These are phyloP conservation scores for Melanotaenia duboulayi DNA, from an alignment of 2,113 vertebrate genomes.

Conservation along the genomic window DNA sequence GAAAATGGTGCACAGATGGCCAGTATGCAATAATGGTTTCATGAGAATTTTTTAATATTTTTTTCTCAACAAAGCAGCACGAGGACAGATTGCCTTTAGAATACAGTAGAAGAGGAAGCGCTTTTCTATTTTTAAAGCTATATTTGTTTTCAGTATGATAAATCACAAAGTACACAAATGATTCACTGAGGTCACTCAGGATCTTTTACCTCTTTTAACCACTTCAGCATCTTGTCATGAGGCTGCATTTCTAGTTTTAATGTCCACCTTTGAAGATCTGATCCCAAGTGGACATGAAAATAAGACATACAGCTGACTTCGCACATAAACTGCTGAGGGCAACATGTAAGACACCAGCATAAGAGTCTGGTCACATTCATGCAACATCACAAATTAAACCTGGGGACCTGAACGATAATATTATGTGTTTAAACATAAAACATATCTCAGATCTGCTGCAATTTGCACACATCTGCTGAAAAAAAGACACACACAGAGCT, in stretches of 20 bases:
- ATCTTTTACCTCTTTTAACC: not conserved
- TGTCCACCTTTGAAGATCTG: not conserved
- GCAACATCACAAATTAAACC: not conserved
- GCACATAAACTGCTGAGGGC: not conserved
- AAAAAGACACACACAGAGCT: not conserved
- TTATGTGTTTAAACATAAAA: not conserved
- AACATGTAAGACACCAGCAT: not conserved
- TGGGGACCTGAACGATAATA: not conserved
- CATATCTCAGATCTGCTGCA: not conserved
- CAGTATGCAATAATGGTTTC: not conserved
- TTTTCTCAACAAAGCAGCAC: too few relatives aligned
- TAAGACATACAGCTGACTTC: not conserved
- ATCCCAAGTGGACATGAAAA: not conserved
- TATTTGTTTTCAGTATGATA: not conserved
- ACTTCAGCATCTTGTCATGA: not conserved
- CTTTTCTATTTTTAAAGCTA: too few relatives aligned
- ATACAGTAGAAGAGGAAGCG: not conserved
- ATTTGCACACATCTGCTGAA: not conserved
- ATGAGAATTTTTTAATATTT: too few relatives aligned
- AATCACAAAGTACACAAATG: not conserved
- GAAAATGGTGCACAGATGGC: too few relatives aligned
- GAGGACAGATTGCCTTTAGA: not conserved
- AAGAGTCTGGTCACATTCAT: not conserved
- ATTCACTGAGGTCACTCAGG: slow-evolving; percentile 6
- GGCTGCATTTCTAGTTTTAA: not conserved